Conservation (phyloP, 2,888 invertebrate genomes). For the Sepioteuthis lessoniana region DNA sequence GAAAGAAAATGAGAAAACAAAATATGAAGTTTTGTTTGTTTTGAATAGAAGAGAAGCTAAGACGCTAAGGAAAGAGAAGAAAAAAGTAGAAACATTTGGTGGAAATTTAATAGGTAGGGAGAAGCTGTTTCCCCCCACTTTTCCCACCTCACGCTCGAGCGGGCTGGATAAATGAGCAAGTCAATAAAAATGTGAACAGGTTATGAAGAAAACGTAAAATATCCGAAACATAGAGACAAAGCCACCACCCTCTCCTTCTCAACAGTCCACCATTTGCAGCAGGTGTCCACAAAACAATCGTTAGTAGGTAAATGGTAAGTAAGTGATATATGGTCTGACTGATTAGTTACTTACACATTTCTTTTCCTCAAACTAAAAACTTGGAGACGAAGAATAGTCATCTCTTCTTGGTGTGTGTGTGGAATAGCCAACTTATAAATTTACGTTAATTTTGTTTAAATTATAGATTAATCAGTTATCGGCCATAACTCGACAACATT, state of each 20-base stretch:
- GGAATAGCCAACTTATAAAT: no score
- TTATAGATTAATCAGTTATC: no score
- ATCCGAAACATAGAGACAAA: neutral
- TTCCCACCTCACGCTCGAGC: neutral
- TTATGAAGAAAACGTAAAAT: neutral
- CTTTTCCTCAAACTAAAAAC: no score
- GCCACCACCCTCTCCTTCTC: accelerated
- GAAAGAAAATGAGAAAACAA: neutral
- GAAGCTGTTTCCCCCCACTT: neutral
- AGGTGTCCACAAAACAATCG: neutral
- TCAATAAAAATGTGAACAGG: neutral
- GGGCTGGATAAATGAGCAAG: neutral
- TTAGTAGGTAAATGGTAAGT: neutral
- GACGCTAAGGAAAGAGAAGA: no score
- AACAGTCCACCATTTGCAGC: neutral
- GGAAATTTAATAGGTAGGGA: neutral
- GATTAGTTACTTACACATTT: neutral
- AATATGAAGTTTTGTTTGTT: neutral
- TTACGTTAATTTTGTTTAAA: no score
- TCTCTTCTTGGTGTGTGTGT: no score
- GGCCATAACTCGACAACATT: no score
- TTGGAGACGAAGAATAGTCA: no score
- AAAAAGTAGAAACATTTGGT: neutral
- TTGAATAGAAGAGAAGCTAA: no score
- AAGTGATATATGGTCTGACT: neutral